Conservation (phyloP, 2,888 invertebrate genomes). For the Myopa tessellatipennis region DNA sequence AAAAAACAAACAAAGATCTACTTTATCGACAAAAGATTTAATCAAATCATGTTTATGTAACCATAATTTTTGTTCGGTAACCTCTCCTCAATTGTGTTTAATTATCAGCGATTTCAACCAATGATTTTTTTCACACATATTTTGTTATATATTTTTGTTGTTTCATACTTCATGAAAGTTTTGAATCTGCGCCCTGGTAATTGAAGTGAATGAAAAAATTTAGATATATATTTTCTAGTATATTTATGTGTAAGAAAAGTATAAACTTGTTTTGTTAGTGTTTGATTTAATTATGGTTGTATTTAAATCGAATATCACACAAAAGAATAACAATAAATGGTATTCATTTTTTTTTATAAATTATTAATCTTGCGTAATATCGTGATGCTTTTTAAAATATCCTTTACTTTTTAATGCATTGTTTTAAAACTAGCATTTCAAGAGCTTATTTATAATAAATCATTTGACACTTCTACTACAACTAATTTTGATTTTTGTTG, state of each 20-base stretch:
- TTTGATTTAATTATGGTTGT: slow-evolving; percentile 15
- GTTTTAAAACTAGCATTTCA: slow-evolving; percentile 10
- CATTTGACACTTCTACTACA: background rate
- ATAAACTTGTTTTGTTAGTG: background rate
- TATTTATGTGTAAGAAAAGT: slow-evolving; percentile 7
- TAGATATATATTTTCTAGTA: background rate
- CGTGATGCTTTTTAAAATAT: slow-evolving; percentile 21
- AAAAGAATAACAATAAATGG: slow-evolving; percentile 50
- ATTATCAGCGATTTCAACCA: too few species aligned
- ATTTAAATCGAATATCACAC: slow-evolving; percentile 54
- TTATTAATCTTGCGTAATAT: slow-evolving; percentile 29
- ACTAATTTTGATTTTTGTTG: slow-evolving; percentile 35
- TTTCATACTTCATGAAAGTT: too few species aligned
- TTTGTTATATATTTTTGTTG: too few species aligned
- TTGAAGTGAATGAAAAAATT: too few species aligned
- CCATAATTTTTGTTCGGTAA: too few species aligned
- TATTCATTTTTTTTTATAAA: slow-evolving; percentile 26
- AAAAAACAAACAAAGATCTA: too few species aligned
- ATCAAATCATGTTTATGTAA: too few species aligned
- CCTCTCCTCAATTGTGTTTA: too few species aligned
- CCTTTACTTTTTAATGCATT: slow-evolving; percentile 13
- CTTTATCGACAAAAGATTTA: too few species aligned
- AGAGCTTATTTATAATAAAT: background rate
- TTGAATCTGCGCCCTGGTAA: too few species aligned
- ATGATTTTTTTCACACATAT: too few species aligned